Evolutionary conservation across 2,888 invertebrate genomes (phyloP), one percentile per base, ranked within the genome.

Genomic region (Dicyrtoma fusca): DNA sequence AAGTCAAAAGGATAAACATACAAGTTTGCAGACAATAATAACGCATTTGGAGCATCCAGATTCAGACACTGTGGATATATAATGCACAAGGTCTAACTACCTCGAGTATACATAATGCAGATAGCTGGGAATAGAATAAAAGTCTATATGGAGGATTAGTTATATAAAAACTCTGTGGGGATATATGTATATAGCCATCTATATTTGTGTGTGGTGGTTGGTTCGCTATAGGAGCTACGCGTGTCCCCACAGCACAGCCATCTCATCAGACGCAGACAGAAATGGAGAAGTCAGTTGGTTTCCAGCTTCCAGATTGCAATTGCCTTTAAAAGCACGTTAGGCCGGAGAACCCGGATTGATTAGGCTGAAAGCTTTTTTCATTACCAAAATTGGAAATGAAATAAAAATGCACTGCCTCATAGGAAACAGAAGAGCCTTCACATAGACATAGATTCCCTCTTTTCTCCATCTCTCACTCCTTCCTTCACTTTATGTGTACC

Each of bases 321-420:
- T 78, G 75, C 76, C 72, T 72, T 78, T 78, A 77, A 78, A 78
- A 78, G 76, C 74, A 72, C 75, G 74, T 75, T 76, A 65, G 72
- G 64, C 62, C 61, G 71, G 62, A 62, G 72, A 59, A 73, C 74
- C 69, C 71, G 77, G 76, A 77, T 77, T 79, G 77, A 79, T 79
- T 79, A 79, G 74, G 74, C 75, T 77, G 77, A 79, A 77, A 79
- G 79, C 77, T 77, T 79, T 79, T 79, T 79, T 79, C 79, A 79
- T 79, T 79, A 77, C 76, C 71, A 76, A 79, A 79, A 79, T 77
- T 79, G 79, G 79, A 75, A 77, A 77, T 79, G 74, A 76, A 79
- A 76, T 77, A 77, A 77, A 78, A 77, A 76, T 76, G 73, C 65
- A 65, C 26, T 65, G 65, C 65, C 51, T 65, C 65, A 65, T 65